These are phyloP conservation scores for Lathamus discolor DNA, from an alignment of 2,113 vertebrate species.

Conservation along the genomic window DNA sequence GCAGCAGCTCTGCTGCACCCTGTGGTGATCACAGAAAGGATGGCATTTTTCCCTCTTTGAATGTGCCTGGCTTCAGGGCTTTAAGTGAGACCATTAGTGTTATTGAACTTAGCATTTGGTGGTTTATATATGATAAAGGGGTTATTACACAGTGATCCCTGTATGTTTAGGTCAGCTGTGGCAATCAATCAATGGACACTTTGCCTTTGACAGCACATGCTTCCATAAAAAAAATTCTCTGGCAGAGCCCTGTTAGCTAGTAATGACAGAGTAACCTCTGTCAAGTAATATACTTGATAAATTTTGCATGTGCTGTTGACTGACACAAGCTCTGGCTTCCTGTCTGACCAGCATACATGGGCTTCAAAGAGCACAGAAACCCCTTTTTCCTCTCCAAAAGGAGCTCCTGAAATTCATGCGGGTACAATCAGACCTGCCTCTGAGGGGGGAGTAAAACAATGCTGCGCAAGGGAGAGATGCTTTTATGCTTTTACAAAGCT, in stretches of 20 bases:
- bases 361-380: constrained; percentile 69
- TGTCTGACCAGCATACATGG: constrained; percentile 38
- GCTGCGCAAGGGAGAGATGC: not conserved
- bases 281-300: constrained; percentile 77
- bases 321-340: constrained; percentile 70
- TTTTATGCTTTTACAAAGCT: not conserved
- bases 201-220: constrained; percentile 73
- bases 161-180: constrained; percentile 75
- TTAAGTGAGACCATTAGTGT: constrained; percentile 59
- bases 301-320: constrained; percentile 77
- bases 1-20: not conserved
- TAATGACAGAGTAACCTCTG: constrained; percentile 76
- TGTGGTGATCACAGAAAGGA: not conserved
- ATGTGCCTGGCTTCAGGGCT: constrained; percentile 27
- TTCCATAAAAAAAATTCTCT: constrained; percentile 70
- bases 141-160: constrained; percentile 73
- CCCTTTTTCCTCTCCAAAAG: constrained; percentile 53
- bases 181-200: constrained; percentile 77
- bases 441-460: constrained; percentile 19
- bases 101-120: constrained; percentile 66
- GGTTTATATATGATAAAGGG: constrained; percentile 77
- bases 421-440: constrained; percentile 6
- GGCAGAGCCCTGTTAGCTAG: constrained; percentile 63
- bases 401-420: not conserved
- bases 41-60: not conserved